phyloP scores from a whole-genome alignment of 1,140 invertebrate species.

The Pectinophora gossypiella region DNA sequence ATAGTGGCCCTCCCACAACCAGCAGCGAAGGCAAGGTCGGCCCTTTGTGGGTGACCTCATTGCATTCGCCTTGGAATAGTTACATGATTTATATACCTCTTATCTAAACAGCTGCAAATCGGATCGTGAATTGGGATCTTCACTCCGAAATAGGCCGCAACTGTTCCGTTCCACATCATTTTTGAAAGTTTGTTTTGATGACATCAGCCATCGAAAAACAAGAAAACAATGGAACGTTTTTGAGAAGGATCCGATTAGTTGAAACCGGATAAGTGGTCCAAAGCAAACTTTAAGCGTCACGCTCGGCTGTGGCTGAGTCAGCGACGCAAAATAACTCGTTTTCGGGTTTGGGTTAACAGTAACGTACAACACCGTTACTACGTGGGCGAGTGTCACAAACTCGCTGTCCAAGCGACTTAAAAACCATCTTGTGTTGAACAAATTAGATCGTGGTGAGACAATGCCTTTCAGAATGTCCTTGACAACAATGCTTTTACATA shows the following conservation, averaged over 20 bases:
- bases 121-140: conserved; percentile 22
- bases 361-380: conserved; percentile 53
- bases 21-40: conserved; percentile 58
- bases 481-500: background rate
- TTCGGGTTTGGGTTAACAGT: conserved; percentile 45
- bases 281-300: conserved; percentile 29
- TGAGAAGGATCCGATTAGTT: background rate
- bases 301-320: conserved; percentile 34
- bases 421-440: background rate
- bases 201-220: background rate
- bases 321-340: conserved; percentile 56
- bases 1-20: conserved; percentile 47
- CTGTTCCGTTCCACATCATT: background rate
- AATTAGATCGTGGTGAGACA: background rate
- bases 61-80: conserved; percentile 69
- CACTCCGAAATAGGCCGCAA: conserved; percentile 12
- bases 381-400: conserved; percentile 32
- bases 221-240: background rate
- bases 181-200: background rate
- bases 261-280: conserved; percentile 28
- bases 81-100: conserved; percentile 61
- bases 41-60: conserved; percentile 68
- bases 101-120: conserved; percentile 52
- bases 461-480: background rate
- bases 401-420: background rate